Percentiles rank a stretch among this genome's conserved stretches.
These are phyloP conservation scores for Stramonita haemastoma DNA, from an alignment of 2,888 invertebrate species.

Conservation along the genomic window DNA sequence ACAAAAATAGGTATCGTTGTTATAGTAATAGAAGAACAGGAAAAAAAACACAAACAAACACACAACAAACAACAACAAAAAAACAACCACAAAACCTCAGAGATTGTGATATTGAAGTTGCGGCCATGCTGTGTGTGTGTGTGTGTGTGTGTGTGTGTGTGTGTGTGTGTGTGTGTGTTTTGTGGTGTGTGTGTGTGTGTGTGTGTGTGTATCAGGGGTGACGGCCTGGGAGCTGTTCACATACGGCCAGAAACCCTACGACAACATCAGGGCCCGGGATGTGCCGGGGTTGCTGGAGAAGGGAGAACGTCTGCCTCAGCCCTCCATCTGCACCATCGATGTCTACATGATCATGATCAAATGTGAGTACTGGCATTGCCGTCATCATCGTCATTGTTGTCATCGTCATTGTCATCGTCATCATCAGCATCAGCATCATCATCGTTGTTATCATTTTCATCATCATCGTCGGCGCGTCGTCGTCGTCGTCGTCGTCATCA, in stretches of 20 bases:
- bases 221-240: conserved; percentile 99
- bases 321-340: conserved; percentile 94
- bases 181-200: background rate
- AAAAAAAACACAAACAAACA: too few species aligned
- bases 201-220: conserved; percentile 81
- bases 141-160: conserved; percentile 14
- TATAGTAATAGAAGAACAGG: too few species aligned
- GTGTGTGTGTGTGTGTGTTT: background rate
- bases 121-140: background rate
- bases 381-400: background rate
- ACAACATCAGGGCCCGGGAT: conserved; percentile 92
- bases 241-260: conserved; percentile 95
- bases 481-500: too few species aligned
- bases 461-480: too few species aligned
- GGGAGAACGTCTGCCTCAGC: conserved; percentile 95
- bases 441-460: too few species aligned
- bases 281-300: conserved; percentile 95
- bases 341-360: conserved; percentile 98
- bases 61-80: too few species aligned
- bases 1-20: too few species aligned
- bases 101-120: too few species aligned
- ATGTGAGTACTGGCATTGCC: conserved; percentile 79
- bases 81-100: too few species aligned
- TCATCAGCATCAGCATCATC: too few species aligned
- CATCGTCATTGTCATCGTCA: too few species aligned